Percentiles rank a stretch among this genome's conserved stretches.
phyloP scores from a whole-genome alignment of 2,113 vertebrate genomes.

The Stegostoma tigrinum region DNA sequence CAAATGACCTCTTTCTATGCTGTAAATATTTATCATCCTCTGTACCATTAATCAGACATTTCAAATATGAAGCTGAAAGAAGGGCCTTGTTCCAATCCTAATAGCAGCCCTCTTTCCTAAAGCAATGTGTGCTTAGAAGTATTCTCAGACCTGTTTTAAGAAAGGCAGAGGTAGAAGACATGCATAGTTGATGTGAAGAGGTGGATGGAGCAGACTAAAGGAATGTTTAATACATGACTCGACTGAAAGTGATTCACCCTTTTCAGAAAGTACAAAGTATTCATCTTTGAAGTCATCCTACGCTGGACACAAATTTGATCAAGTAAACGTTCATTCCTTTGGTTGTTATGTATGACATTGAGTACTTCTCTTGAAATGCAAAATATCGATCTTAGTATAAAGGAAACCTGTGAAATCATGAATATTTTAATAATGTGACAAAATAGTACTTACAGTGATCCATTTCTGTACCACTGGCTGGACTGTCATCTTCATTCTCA shows the following conservation, averaged over 20 bases:
- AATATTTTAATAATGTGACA: constrained; percentile 6
- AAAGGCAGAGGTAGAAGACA: not conserved
- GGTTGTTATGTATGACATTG: not conserved
- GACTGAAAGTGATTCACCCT: not conserved
- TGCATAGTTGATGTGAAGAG: not conserved
- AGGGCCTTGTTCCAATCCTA: not conserved
- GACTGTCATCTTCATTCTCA: not conserved
- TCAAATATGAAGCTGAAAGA: not conserved
- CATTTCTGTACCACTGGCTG: not conserved
- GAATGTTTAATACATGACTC: not conserved
- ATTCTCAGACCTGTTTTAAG: not conserved
- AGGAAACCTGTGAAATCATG: not conserved
- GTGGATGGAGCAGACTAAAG: not conserved
- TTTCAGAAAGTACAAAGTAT: not conserved
- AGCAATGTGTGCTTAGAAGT: not conserved
- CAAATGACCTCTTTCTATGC: too few species aligned
- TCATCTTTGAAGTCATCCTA: not conserved
- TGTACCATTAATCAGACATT: not conserved
- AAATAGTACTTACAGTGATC: not conserved
- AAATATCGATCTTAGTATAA: constrained; percentile 16
- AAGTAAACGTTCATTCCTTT: not conserved
- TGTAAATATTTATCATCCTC: not conserved
- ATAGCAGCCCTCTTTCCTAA: not conserved
- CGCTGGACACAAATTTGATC: not conserved
- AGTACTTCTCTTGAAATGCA: constrained; percentile 16